phyloP scores from a whole-genome alignment of 2,888 invertebrate genomes.

The Andrena camellia region DNA sequence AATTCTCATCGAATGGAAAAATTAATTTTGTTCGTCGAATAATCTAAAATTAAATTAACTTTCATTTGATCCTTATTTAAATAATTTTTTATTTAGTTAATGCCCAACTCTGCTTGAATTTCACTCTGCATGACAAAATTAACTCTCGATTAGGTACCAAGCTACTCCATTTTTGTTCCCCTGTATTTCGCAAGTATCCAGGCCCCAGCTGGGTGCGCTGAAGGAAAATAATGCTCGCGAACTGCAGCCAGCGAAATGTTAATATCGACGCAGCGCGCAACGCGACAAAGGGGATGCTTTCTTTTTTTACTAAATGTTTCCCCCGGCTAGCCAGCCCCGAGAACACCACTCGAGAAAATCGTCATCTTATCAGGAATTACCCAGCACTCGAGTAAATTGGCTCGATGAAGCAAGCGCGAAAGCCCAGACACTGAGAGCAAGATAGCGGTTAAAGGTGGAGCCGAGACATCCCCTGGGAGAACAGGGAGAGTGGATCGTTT shows the following conservation, averaged over 20 bases:
- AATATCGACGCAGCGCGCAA: slow-evolving; percentile 18
- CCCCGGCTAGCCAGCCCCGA: slow-evolving; percentile 4
- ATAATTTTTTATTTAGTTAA: no score
- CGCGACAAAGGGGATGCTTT: slow-evolving; percentile 15
- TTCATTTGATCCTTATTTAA: no score
- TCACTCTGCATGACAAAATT: neutral
- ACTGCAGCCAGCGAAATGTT: slow-evolving; percentile 3
- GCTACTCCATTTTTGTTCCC: neutral
- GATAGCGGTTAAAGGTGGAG: slow-evolving; percentile 34
- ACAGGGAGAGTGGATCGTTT: slow-evolving; percentile 47
- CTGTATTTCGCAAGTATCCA: neutral
- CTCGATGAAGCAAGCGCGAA: slow-evolving; percentile 62
- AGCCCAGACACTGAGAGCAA: slow-evolving; percentile 19
- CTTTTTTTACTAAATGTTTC: slow-evolving; percentile 45
- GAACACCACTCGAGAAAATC: slow-evolving; percentile 61
- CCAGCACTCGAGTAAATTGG: slow-evolving; percentile 70
- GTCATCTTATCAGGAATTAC: slow-evolving; percentile 74
- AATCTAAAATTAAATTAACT: no score
- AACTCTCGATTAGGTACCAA: neutral
- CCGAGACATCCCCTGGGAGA: slow-evolving; percentile 10
- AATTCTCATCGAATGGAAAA: no score
- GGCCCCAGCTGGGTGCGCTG: neutral
- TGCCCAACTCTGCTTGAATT: no score
- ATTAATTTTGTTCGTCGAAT: no score
- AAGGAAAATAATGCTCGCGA: slow-evolving; percentile 3